Percentiles rank a stretch among this genome's conserved stretches.
Evolutionary conservation across 2,888 invertebrate species (phyloP).

Genomic region (Artemia sp.): DNA sequence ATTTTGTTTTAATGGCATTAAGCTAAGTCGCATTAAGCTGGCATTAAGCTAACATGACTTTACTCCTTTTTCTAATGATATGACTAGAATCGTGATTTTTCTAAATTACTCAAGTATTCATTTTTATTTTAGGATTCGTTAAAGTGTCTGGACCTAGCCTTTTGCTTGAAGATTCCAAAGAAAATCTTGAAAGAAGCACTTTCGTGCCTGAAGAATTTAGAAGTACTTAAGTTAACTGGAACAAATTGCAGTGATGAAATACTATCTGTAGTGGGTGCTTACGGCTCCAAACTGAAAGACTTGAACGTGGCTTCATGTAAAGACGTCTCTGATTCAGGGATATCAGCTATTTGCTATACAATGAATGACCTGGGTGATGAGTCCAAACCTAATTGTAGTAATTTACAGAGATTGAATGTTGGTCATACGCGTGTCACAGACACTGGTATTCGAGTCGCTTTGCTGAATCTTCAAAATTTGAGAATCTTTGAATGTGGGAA

Average conservation of each 20-base stretch:
- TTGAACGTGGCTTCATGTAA: conserved; percentile 16
- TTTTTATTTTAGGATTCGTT: conserved; percentile 13
- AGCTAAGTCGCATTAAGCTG: no score
- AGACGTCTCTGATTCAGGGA: conserved; percentile 16
- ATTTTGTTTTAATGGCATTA: no score
- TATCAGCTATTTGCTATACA: conserved; percentile 16
- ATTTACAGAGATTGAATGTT: conserved; percentile 11
- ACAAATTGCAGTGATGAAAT: conserved; percentile 18
- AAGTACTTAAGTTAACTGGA: conserved; percentile 12
- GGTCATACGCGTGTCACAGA: conserved; percentile 18
- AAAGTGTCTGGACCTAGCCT: conserved; percentile 17
- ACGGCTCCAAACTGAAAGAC: conserved; percentile 18
- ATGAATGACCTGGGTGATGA: conserved; percentile 17
- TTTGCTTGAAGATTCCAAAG: conserved; percentile 18
- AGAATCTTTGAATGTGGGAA: conserved; percentile 18
- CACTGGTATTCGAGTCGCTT: conserved; percentile 8
- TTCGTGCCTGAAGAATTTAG: conserved; percentile 16
- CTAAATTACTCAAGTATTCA: conserved; percentile 8
- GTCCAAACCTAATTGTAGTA: conserved; percentile 4
- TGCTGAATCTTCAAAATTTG: conserved; percentile 18
- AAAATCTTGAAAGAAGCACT: conserved; percentile 18
- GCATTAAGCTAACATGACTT: no score
- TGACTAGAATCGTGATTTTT: neutral
- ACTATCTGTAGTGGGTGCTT: conserved; percentile 20
- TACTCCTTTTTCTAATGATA: no score